Conservation (phyloP, 2,113 vertebrate species). For the Larimichthys polyactis region DNA sequence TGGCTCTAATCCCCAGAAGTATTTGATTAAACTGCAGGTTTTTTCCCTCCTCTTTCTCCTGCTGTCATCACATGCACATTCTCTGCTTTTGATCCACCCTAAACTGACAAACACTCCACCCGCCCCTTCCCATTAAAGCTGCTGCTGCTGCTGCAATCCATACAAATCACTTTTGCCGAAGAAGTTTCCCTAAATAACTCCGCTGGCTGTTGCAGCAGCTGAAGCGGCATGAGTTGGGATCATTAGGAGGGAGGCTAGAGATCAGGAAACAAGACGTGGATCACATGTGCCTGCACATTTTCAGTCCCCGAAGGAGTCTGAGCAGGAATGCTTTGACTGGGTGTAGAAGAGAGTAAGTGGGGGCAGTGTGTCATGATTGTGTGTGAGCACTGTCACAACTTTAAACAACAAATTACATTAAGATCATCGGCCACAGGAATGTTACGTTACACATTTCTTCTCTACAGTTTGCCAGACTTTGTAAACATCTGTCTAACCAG, state of each 20-base stretch:
- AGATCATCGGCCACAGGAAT: no score
- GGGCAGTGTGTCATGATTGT: no score
- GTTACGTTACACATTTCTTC: no score
- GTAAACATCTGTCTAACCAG: not conserved
- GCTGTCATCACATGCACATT: conserved; percentile 24
- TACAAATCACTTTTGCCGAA: conserved; percentile 18
- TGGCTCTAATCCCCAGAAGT: not conserved
- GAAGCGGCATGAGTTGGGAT: conserved; percentile 41
- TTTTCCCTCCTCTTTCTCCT: not conserved
- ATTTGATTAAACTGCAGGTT: conserved; percentile 39
- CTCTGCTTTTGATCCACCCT: conserved; percentile 36
- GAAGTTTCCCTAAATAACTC: conserved; percentile 60
- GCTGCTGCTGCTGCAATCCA: conserved; percentile 39
- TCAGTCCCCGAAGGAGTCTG: conserved; percentile 9
- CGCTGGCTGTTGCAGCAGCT: conserved; percentile 54
- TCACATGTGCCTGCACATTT: conserved; percentile 31
- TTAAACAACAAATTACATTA: no score
- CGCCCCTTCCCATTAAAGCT: conserved; percentile 23
- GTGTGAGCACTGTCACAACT: no score
- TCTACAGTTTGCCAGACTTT: no score
- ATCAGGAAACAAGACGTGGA: conserved; percentile 37
- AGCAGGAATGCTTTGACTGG: conserved; percentile 31
- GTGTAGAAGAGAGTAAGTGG: not conserved
- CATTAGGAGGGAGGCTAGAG: conserved; percentile 26
- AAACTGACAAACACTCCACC: conserved; percentile 43